These are phyloP conservation scores for Podargus strigoides DNA, from an alignment of 2,797 vertebrate genomes.

Conservation along the genomic window DNA sequence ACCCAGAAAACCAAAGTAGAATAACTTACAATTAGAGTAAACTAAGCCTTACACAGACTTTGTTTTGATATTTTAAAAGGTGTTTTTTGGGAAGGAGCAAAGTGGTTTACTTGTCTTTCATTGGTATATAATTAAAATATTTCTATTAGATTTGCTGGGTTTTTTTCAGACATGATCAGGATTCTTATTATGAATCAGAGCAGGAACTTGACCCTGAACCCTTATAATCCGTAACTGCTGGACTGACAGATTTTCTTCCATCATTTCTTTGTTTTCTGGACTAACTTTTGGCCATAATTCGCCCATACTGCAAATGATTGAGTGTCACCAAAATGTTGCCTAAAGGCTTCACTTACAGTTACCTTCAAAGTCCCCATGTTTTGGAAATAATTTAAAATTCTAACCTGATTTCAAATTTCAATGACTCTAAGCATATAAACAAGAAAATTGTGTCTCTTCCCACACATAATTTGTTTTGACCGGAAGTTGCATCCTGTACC, in stretches of 20 bases:
- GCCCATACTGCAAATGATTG: neutral
- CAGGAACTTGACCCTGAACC: neutral
- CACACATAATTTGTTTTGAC: neutral
- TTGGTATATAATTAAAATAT: neutral
- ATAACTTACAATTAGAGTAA: neutral
- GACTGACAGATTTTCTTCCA: neutral
- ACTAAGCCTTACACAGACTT: neutral
- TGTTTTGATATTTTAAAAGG: neutral
- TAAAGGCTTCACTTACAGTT: neutral
- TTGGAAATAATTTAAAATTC: neutral
- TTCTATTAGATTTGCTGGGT: neutral
- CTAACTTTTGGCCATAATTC: neutral
- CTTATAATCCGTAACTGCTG: neutral
- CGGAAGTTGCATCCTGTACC: neutral
- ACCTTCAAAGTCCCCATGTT: neutral
- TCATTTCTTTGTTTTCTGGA: neutral
- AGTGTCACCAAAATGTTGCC: neutral
- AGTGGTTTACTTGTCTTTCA: neutral
- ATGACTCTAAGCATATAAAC: neutral
- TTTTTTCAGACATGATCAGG: neutral
- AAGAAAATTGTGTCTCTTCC: neutral
- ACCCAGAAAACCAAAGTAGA: neutral
- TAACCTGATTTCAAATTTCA: neutral
- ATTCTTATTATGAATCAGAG: neutral
- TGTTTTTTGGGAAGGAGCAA: neutral